phyloP scores from a whole-genome alignment of 2,113 vertebrate species.

The Gopherus flavomarginatus region DNA sequence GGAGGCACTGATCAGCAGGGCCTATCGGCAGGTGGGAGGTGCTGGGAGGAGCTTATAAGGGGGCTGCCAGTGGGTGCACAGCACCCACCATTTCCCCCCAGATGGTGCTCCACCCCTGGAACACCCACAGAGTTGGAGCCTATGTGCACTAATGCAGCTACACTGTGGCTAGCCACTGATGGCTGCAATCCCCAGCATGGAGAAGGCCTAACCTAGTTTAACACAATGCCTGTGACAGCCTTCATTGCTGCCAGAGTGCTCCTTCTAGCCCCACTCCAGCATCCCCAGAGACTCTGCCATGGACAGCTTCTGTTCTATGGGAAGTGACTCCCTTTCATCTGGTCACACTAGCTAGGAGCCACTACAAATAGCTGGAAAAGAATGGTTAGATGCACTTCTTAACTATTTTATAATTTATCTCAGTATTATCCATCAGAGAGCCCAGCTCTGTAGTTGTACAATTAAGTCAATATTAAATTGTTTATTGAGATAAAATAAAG shows the following conservation, averaged over 20 bases:
- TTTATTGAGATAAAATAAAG: background rate
- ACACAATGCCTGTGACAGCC: background rate
- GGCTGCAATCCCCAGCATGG: background rate
- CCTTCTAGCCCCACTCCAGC: background rate
- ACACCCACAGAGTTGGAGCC: too few relatives aligned
- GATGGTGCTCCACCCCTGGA: too few relatives aligned
- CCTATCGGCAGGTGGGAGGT: too few relatives aligned
- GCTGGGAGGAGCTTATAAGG: too few relatives aligned
- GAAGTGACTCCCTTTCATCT: background rate
- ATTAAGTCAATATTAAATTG: background rate
- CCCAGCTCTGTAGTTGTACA: background rate
- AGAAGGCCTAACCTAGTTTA: background rate
- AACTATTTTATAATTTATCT: background rate
- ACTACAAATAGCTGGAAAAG: background rate
- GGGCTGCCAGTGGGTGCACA: too few relatives aligned
- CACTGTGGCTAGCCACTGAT: background rate
- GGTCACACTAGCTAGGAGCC: background rate
- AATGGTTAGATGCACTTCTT: background rate
- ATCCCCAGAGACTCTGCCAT: background rate
- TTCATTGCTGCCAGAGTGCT: background rate
- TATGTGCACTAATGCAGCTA: background rate
- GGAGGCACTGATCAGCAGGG: too few relatives aligned
- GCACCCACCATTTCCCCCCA: too few relatives aligned
- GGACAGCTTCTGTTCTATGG: background rate
- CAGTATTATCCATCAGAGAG: background rate